phyloP scores from a whole-genome alignment of 2,113 vertebrate species.

The Lophotis ruficrista region DNA sequence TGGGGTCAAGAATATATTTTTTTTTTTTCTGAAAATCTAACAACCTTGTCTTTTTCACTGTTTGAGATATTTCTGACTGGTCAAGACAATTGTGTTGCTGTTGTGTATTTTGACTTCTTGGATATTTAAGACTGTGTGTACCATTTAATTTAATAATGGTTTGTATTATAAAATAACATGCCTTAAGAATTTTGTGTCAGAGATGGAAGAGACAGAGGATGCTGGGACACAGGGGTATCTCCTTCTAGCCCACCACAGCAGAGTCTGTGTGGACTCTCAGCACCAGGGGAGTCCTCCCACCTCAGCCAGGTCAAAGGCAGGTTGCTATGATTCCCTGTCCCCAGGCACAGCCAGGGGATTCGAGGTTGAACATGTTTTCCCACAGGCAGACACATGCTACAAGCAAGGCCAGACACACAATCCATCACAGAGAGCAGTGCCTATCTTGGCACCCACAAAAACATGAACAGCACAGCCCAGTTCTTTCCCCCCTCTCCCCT shows the following conservation, averaged over 20 bases:
- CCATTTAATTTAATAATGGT: background rate
- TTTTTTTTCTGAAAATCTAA: background rate
- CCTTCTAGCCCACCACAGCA: background rate
- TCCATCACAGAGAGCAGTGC: background rate
- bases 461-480: fast-evolving
- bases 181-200: background rate
- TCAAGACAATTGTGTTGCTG: background rate
- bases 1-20: background rate
- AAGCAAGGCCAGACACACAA: background rate
- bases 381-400: fast-evolving
- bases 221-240: background rate
- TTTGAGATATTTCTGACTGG: background rate
- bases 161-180: background rate
- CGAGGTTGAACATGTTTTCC: background rate
- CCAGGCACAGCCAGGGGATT: background rate
- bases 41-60: background rate
- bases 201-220: background rate
- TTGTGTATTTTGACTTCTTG: background rate
- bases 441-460: background rate
- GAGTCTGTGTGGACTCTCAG: background rate
- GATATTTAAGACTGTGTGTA: background rate
- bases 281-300: background rate
- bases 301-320: fast-evolving
- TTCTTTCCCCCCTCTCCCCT: background rate
- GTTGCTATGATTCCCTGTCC: background rate